Base-by-base conservation (phyloP, 2,797 vertebrate genomes). In the Sebastes taczanowskii region DNA sequence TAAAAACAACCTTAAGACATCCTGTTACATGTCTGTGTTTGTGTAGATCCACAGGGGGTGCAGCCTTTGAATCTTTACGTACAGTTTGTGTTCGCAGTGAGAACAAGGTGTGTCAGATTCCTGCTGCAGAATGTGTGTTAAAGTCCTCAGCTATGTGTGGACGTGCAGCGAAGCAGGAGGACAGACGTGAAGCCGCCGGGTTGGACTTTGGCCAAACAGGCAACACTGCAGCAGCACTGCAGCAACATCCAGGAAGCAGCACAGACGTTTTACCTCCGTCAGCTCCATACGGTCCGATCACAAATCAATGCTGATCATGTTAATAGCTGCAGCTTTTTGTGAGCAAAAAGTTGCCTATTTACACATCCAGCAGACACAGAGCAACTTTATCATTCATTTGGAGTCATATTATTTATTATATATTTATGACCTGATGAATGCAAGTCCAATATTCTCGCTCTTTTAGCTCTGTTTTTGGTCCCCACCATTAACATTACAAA, bases 151-250 rank as follows among this genome's bases (percentile, higher is more conserved):
- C 22, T 16, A 38, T 56, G 52, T 56, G 75, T 16, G 64, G 60
- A 77, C 60, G 55, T 80, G 74, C 80, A 27, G 73, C 6, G 16
- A 52, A 1, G 46, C 72, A 73, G 64, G 65, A 27, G 10, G 4
- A 49, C 35, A 20, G 67, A 18, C 32, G 13, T 10, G 23, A 20
- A 46, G 42, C 8, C 10, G 35, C 4, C 29, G 10, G 29, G 20
- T 23, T 87, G 82, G 65, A 82, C 77, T 68, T 67, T 27, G 27
- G 65, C 73, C 86, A 77, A 25, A 66, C 25, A 25, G 56, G 9
- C 22, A 11, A 53, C 58, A 10, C 49, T 22, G 81, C 78, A 64
- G 80, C 58, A 32, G 22, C 56, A 34, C 55, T 30, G 38, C 71
- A 61, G 46, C 69, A 49, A 23, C 7, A 18, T 38, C 16, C 71